Percentiles rank a stretch among this genome's conserved stretches.
Evolutionary conservation across 1,140 invertebrate genomes (phyloP).

Genomic region (Panulirus ornatus): DNA sequence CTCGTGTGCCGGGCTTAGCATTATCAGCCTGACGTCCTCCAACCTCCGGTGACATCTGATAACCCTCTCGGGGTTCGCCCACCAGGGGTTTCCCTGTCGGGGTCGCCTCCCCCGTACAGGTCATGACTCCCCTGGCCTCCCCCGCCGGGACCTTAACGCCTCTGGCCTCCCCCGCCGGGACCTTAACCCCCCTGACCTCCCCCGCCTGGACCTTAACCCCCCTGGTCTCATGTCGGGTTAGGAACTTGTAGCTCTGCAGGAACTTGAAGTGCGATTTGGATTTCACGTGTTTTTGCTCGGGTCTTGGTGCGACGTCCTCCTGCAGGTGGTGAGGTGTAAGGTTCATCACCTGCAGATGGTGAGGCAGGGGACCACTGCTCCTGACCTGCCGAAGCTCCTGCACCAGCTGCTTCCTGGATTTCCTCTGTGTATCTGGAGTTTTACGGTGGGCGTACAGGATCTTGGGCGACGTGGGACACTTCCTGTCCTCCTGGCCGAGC

Average conservation of each 20-base stretch:
- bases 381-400: slow-evolving; percentile 48
- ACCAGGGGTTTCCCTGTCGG: not conserved
- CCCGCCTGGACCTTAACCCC: not conserved
- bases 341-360: not conserved
- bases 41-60: not conserved
- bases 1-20: not conserved
- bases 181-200: not conserved
- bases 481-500: not conserved
- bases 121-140: too few relatives aligned
- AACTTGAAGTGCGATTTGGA: slow-evolving; percentile 36
- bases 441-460: slow-evolving; percentile 58
- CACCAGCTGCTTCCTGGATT: slow-evolving; percentile 44
- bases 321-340: not conserved
- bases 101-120: not conserved
- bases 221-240: slow-evolving; percentile 8
- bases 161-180: not conserved
- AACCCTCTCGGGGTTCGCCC: not conserved
- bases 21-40: not conserved
- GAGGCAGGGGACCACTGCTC: slow-evolving; percentile 33
- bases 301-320: slow-evolving; percentile 4
- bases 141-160: too few relatives aligned
- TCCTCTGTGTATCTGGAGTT: slow-evolving; percentile 45
- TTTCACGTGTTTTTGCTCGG: slow-evolving; percentile 7
- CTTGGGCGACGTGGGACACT: slow-evolving; percentile 30
- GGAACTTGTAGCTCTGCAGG: slow-evolving; percentile 44